Conservation (phyloP, 2,113 vertebrate species). For the Pimephales promelas region DNA sequence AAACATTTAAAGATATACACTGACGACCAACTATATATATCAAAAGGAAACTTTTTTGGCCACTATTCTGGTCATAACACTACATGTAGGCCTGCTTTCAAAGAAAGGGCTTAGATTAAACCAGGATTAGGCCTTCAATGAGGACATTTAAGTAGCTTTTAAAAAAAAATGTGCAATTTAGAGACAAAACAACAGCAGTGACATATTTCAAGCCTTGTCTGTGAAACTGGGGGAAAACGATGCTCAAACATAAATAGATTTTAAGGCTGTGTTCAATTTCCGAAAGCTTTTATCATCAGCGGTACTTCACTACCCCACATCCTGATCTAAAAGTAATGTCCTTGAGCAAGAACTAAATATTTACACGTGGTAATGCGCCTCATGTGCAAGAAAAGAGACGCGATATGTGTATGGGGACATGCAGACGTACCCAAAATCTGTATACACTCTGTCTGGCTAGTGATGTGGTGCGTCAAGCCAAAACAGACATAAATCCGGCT, state of each 20-base stretch:
- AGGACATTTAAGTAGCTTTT: too few species aligned
- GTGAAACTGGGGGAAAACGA: neutral
- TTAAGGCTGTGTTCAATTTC: slow-evolving; percentile 9
- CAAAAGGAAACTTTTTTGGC: too few species aligned
- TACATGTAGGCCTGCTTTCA: too few species aligned
- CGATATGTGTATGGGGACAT: neutral
- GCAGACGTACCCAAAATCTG: slow-evolving; percentile 24
- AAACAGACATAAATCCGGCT: slow-evolving; percentile 28
- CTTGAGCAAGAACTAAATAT: slow-evolving; percentile 28
- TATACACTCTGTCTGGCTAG: slow-evolving; percentile 13
- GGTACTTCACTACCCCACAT: slow-evolving; percentile 1
- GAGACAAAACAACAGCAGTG: too few species aligned
- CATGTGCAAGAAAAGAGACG: slow-evolving; percentile 3
- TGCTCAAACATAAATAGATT: neutral
- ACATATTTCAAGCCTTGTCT: too few species aligned
- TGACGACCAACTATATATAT: neutral
- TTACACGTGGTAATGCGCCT: neutral
- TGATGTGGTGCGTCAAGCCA: slow-evolving; percentile 21
- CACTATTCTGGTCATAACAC: neutral
- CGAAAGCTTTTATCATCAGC: neutral
- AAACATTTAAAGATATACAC: neutral
- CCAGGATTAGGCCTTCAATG: too few species aligned
- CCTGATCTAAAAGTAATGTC: slow-evolving; percentile 35
- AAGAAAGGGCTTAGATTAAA: too few species aligned
- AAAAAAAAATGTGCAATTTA: too few species aligned